These are phyloP conservation scores for Dendroctonus valens DNA, from an alignment of 1,140 invertebrate genomes.

Conservation along the genomic window DNA sequence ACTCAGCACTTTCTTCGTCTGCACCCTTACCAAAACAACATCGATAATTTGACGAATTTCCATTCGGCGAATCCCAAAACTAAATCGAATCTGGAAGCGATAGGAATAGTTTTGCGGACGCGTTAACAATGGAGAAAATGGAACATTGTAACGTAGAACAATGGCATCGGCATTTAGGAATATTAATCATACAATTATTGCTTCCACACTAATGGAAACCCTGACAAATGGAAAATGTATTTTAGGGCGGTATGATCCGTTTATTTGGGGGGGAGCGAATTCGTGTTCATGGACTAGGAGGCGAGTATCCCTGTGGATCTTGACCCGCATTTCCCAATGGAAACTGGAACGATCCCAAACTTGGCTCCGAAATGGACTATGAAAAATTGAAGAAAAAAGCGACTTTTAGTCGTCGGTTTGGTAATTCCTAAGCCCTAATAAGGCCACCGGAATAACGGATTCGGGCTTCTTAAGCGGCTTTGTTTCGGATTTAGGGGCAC, in stretches of 20 bases:
- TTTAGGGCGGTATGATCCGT: constrained; percentile 1
- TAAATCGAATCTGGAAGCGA: background rate
- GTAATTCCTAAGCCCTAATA: too few relatives aligned
- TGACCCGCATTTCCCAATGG: too few relatives aligned
- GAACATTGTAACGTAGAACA: constrained; percentile 26
- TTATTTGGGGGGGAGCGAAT: too few relatives aligned
- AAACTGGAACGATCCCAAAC: too few relatives aligned
- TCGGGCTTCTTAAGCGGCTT: too few relatives aligned
- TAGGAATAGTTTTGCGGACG: constrained; percentile 29
- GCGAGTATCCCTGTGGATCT: too few relatives aligned
- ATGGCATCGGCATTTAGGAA: constrained; percentile 28
- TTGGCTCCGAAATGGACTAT: too few relatives aligned
- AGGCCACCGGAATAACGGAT: too few relatives aligned
- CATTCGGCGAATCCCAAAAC: constrained; percentile 1
- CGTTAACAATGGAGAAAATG: constrained; percentile 29
- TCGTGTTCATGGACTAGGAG: too few relatives aligned
- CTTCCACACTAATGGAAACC: constrained; percentile 30
- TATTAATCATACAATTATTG: constrained; percentile 35
- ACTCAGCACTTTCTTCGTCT: background rate
- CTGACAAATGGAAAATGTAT: constrained; percentile 21
- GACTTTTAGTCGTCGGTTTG: too few relatives aligned
- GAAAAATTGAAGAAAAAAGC: too few relatives aligned
- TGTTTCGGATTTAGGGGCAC: too few relatives aligned
- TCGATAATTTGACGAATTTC: constrained; percentile 13
- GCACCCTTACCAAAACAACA: background rate